Evolutionary conservation across 1,140 invertebrate species (phyloP), one percentile per base, ranked within the genome.

Genomic region (Sminthurides bifidus): DNA sequence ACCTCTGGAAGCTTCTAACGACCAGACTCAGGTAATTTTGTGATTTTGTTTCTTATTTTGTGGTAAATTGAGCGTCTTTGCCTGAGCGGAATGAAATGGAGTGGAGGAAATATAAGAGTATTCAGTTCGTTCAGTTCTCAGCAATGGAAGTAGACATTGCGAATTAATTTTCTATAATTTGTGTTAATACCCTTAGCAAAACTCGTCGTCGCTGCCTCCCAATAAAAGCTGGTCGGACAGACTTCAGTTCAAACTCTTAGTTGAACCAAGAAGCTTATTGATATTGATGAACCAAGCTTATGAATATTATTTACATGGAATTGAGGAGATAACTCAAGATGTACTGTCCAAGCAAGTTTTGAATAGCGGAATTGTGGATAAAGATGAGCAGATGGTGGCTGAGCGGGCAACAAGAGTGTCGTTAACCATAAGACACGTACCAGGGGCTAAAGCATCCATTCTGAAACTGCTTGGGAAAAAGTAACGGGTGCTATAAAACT

Each of bases 381-480:
- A 10, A 23, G 66, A 19, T 70, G 76, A 45, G 77, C 75, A 38
- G 69, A 78, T 57, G 71, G 69, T n/a, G 49, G 61, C 92, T 27
- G 65, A 73, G 48, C 76, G 92, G 49, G 71, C 73, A 1, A 86
- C 81, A 15, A 79, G 92, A 68, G 73, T 96, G 59, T 97, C 92
- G 5, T 72, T 97, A 30, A 98, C 93, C 35, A 93, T 97, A 58
- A 79, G 92, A 69, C 81, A 92, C 78, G 91, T 95, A 8, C 88
- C 89, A 52, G 92, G 90, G 76, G 84, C 85, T 48, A 78, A 80
- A 63, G 91, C 87, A 23, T 24, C 48, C 10, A 48, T 60, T 19
- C 23, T 60, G 6, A 50, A 45, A 51, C 19, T 60, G 27, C 24
- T 57, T 30, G 15, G 48, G 31, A 51, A 33, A 33, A 50, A 50